Percentiles rank a stretch among this genome's conserved stretches.
These are phyloP conservation scores for Tetheella fluctuosa DNA, from an alignment of 2,888 invertebrate species.

Conservation along the genomic window DNA sequence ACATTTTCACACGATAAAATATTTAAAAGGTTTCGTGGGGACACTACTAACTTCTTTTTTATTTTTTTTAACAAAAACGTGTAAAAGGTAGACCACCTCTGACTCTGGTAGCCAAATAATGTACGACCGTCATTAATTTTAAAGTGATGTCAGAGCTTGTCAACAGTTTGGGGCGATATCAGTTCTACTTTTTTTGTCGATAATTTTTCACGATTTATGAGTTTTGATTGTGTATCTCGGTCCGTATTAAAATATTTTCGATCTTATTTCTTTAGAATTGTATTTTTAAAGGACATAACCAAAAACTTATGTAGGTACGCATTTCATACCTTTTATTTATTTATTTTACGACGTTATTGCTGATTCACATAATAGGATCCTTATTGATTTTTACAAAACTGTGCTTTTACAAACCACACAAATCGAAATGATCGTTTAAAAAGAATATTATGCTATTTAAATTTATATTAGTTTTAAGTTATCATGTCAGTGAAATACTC, in stretches of 20 bases:
- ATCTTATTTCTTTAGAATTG: conserved; percentile 12
- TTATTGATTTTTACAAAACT: neutral
- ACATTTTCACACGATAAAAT: conserved; percentile 61
- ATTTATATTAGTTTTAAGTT: no score
- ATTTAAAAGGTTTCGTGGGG: conserved; percentile 51
- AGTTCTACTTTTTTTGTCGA: conserved; percentile 50
- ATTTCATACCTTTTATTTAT: neutral
- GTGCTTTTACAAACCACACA: no score
- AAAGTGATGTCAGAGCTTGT: conserved; percentile 74
- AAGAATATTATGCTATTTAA: no score
- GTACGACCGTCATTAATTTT: conserved; percentile 77
- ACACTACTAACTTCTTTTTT: conserved; percentile 40
- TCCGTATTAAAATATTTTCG: conserved; percentile 44
- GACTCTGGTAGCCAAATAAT: conserved; percentile 74
- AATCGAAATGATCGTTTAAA: no score
- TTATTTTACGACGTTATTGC: neutral
- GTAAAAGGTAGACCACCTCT: conserved; percentile 78
- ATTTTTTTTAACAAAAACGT: conserved; percentile 36
- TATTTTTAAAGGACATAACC: neutral
- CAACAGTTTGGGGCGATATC: conserved; percentile 70
- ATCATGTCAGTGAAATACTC: no score
- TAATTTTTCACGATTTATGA: conserved; percentile 71
- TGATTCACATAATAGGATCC: neutral
- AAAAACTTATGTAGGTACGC: neutral
- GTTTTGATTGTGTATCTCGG: conserved; percentile 57